Conservation (phyloP, 2,888 invertebrate genomes). For the Scaptomyza cyrtandrae region DNA sequence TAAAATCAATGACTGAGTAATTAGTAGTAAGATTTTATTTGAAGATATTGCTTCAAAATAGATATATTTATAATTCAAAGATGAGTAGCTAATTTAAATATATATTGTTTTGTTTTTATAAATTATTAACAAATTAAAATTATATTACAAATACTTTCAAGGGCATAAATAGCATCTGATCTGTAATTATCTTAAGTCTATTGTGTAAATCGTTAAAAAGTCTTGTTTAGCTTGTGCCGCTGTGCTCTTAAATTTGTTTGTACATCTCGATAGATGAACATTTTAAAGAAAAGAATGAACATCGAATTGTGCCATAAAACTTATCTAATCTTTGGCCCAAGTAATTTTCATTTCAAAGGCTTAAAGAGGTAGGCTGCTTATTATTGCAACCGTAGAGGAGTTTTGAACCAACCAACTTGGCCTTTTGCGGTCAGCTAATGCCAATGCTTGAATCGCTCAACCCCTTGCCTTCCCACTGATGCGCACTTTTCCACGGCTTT, state of each 20-base stretch:
- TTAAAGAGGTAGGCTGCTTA: neutral
- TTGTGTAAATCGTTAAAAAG: slow-evolving; percentile 15
- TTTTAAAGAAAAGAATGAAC: slow-evolving; percentile 16
- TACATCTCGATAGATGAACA: slow-evolving; percentile 16
- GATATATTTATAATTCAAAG: no score
- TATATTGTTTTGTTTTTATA: no score
- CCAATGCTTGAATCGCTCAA: slow-evolving; percentile 37
- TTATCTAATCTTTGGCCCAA: slow-evolving; percentile 44
- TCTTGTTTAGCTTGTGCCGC: slow-evolving; percentile 22
- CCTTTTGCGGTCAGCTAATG: slow-evolving; percentile 65
- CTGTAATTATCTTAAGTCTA: slow-evolving; percentile 22
- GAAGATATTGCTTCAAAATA: no score
- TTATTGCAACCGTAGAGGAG: neutral
- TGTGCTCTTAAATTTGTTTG: slow-evolving; percentile 21
- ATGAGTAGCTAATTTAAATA: no score
- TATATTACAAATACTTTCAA: no score
- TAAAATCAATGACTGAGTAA: no score
- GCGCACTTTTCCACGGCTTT: slow-evolving; percentile 56
- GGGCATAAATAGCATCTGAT: slow-evolving; percentile 20
- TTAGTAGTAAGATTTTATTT: no score
- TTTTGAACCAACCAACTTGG: slow-evolving; percentile 38
- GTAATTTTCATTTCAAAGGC: slow-evolving; percentile 63
- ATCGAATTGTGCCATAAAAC: slow-evolving; percentile 14
- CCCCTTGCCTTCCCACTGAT: slow-evolving; percentile 10
- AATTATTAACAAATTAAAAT: no score